Conservation (phyloP, 2,888 invertebrate genomes). For the Athripsodes cinereus region DNA sequence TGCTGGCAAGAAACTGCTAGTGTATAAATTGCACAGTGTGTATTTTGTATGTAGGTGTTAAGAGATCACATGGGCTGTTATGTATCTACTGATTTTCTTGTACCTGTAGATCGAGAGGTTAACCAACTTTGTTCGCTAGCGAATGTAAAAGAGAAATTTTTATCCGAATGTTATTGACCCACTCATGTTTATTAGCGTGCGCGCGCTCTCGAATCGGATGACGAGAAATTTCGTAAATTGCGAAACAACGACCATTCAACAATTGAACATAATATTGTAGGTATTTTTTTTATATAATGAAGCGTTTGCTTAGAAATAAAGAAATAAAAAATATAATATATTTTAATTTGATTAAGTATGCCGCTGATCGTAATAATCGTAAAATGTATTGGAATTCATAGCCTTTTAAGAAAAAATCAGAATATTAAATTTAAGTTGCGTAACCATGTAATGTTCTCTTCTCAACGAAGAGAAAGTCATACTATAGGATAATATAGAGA, state of each 20-base stretch:
- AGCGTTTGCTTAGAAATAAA: background rate
- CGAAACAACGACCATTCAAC: too few species aligned
- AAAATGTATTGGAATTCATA: background rate
- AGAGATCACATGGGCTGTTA: too few species aligned
- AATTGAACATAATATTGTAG: too few species aligned
- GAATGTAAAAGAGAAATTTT: conserved; percentile 1
- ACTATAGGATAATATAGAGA: background rate
- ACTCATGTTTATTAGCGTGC: background rate
- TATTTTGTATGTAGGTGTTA: too few species aligned
- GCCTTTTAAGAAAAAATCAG: background rate
- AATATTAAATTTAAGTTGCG: too few species aligned
- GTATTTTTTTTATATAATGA: background rate
- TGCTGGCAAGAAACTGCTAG: too few species aligned
- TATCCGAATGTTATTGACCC: background rate
- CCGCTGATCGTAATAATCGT: background rate
- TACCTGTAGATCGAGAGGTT: background rate
- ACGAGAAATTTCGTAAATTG: too few species aligned
- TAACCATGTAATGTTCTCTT: too few species aligned
- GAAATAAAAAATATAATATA: too few species aligned
- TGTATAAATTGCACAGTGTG: too few species aligned
- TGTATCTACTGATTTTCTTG: background rate
- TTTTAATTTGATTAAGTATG: background rate
- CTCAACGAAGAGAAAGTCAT: too few species aligned
- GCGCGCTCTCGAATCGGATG: too few species aligned
- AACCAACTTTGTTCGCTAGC: background rate